Base-by-base conservation (phyloP, 2,113 vertebrate genomes). In the Chunga burmeisteri region DNA sequence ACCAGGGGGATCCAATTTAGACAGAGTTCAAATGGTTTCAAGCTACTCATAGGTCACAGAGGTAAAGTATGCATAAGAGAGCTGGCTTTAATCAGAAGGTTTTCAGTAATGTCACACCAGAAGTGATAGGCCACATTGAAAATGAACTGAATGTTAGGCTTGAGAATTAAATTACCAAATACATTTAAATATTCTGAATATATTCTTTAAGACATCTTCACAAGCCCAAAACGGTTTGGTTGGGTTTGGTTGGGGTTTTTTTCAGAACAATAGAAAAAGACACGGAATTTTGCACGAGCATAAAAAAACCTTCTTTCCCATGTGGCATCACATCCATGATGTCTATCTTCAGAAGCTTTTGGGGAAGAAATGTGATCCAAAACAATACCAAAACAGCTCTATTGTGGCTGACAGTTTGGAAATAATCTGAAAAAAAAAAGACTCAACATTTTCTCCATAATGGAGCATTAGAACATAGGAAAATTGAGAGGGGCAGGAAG, bases 21-120 rank as follows among this genome's bases (percentile, higher is more conserved):
- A 96, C 77, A 16, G 67, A 92, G 88, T 96, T 97, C 94, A 96
- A 92, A 96, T 96, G 78, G 72, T 96, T 97, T 96, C 96, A 94
- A 97, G 87, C 92, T 93, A 97, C 90, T 96, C 94, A 71, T 26
- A 94, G 94, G 91, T 97, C 95, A 96, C 91, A 75, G 93, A 97
- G 94, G 88, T 91, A 97, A 97, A 97, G 96, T 96, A 97, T 98
- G 97, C 96, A 97, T 97, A 94, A 91, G 94, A 96, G 84, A 97
- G 89, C 79, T 95, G 96, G 72, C 74, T 94, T 97, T 95, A 97
- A 97, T 96, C 94, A 96, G 80, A 36, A 72, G 82, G 90, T 88
- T 97, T 95, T 65, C 77, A 95, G 89, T 88, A 85, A 90, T 90
- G 84, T 93, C 92, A 94, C 79, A 83, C 87, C 83, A 94, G 75